phyloP scores from a whole-genome alignment of 2,113 vertebrate species.

The Acinonyx jubatus region DNA sequence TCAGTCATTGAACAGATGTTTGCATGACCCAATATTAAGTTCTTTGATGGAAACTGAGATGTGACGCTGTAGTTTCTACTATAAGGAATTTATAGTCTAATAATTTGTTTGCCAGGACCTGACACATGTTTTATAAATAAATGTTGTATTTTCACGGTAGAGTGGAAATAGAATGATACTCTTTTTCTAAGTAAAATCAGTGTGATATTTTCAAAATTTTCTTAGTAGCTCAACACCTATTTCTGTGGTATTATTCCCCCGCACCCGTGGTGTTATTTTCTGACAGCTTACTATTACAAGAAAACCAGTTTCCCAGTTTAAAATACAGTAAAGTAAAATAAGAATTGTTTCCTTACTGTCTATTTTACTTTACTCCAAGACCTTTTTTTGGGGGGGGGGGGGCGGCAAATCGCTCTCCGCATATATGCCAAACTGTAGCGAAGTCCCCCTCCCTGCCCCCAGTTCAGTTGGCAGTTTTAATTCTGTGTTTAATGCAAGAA shows the following conservation, averaged over 20 bases:
- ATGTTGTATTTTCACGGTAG: slow-evolving; percentile 48
- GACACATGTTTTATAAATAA: slow-evolving; percentile 59
- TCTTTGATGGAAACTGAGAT: slow-evolving; percentile 25
- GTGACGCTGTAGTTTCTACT: slow-evolving; percentile 32
- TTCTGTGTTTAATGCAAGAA: slow-evolving; percentile 33
- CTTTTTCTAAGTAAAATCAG: slow-evolving; percentile 50
- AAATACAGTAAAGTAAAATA: slow-evolving; percentile 46
- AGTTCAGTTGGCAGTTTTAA: slow-evolving; percentile 28
- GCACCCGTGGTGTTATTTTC: background rate
- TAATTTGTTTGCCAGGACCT: slow-evolving; percentile 30
- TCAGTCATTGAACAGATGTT: slow-evolving; percentile 38
- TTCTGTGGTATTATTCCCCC: background rate
- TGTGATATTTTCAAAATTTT: slow-evolving; percentile 43
- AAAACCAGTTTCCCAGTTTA: slow-evolving; percentile 19
- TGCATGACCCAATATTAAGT: slow-evolving; percentile 42
- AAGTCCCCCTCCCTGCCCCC: background rate
- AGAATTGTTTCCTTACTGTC: slow-evolving; percentile 6
- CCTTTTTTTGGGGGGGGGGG: background rate
- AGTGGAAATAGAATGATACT: slow-evolving; percentile 52
- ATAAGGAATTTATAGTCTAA: slow-evolving; percentile 32
- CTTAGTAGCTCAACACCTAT: slow-evolving; percentile 11
- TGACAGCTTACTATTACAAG: slow-evolving; percentile 32
- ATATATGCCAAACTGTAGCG: background rate
- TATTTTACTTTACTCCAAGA: background rate
- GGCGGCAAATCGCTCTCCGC: background rate